Evolutionary conservation across 2,888 invertebrate genomes (phyloP).

Genomic region (Hirtodrosophila confusa): DNA sequence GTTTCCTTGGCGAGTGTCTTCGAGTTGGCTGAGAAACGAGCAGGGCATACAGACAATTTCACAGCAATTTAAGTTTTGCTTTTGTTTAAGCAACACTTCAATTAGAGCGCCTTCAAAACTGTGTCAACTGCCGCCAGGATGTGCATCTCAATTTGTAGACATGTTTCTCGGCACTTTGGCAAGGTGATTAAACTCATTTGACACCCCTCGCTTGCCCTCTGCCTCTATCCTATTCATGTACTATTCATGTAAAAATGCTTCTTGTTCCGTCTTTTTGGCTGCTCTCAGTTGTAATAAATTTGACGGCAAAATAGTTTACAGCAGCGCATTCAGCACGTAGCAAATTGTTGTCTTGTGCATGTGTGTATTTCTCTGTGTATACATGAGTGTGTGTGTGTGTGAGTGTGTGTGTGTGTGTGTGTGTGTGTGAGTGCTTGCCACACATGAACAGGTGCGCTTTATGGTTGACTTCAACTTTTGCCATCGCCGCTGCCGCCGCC

Average conservation of each 20-base stretch:
- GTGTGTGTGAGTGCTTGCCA: slow-evolving; percentile 24
- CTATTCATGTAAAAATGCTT: slow-evolving; percentile 25
- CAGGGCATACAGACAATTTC: slow-evolving; percentile 62
- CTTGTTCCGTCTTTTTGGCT: slow-evolving; percentile 22
- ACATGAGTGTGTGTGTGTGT: slow-evolving; percentile 12
- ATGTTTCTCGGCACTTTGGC: slow-evolving; percentile 53
- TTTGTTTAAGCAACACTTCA: slow-evolving; percentile 81
- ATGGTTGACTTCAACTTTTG: slow-evolving; percentile 72
- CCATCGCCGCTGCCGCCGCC: slow-evolving; percentile 24
- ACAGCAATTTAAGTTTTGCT: slow-evolving; percentile 77
- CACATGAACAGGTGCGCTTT: slow-evolving; percentile 69
- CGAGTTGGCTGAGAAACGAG: neutral
- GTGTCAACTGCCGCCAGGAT: slow-evolving; percentile 65
- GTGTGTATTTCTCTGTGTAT: slow-evolving; percentile 4
- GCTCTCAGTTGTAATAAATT: slow-evolving; percentile 58
- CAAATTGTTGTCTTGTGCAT: slow-evolving; percentile 62
- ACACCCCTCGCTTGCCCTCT: slow-evolving; percentile 2
- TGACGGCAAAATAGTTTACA: slow-evolving; percentile 69
- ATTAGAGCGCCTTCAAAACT: slow-evolving; percentile 73
- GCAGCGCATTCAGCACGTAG: slow-evolving; percentile 67
- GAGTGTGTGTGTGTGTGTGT: slow-evolving; percentile 17
- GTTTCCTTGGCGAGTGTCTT: slow-evolving; percentile 29
- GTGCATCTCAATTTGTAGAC: slow-evolving; percentile 53
- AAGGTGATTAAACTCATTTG: slow-evolving; percentile 80
- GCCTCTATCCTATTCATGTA: neutral